Base-by-base conservation (phyloP, 2,888 invertebrate species). In the Epiperipatus broadwayi region DNA sequence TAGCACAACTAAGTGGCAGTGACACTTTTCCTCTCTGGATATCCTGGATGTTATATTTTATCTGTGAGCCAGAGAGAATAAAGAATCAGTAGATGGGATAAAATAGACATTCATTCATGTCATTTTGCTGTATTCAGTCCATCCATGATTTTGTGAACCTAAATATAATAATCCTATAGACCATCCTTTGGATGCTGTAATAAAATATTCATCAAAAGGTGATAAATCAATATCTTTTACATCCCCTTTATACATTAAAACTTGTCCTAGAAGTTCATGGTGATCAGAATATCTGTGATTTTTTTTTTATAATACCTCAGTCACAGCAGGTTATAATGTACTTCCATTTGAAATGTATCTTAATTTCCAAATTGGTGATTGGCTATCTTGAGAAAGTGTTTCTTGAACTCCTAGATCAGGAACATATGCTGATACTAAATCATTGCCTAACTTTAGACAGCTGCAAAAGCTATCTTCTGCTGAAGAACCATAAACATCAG, bases 201-300 rank as follows among this genome's bases (percentile, higher is more conserved):
- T 57, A 33, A 64, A 51, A 48, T 60, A 65, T 53, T 65, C 65
- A 52, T 64, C 63, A 46, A 61, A 64, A 0, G 63, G 59, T 8
- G 64, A 64, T 41, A 65, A 57, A 48, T 65, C 65, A 44, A 65
- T 52, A 42, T 65, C 65, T 44, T 61, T 58, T 41, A 64, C 58
- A 44, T 64, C 63, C 7, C 55, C 57, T 46, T 57, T 58, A 47
- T 65, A 64, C 4, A 51, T 47, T 47, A 55, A 63, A n/a, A 64
- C 59, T 44, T 63, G 60, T 20, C 63, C 64, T 10, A 64, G 50
- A 46, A 55, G 60, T 43, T 60, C 57, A 41, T 64, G 63, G 43
- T 58, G 59, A 43, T 62, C 59, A 14, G 63, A 62, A 51, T 63
- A 62, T 19, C 63, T 52, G 22, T 63, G 50, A 43, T 63, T n/a